Evolutionary conservation across 2,888 invertebrate species (phyloP), one percentile per base, ranked within the genome.

Genomic region (Plebejus melissa): DNA sequence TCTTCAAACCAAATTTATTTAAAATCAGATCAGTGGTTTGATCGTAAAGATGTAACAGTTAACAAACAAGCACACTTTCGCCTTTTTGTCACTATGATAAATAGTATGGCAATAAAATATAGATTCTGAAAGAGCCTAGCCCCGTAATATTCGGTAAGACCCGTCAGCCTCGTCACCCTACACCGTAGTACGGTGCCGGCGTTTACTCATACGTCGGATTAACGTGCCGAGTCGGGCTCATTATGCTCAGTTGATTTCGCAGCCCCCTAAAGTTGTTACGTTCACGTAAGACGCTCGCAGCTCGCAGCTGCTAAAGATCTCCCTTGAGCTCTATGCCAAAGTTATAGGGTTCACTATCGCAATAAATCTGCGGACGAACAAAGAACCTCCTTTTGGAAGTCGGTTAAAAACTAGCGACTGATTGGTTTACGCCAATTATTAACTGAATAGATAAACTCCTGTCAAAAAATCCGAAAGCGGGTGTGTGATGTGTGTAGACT

Each of bases 231-330:
- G 79, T 80, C 81, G 80, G 77, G 80, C 83, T 86, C 82, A 87
- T 87, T 86, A 86, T 84, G 78, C 83, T 82, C 82, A 79, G 81
- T 87, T 83, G 85, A 87, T 88, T 83, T 86, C 85, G 79, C 83
- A 83, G 79, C 80, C 76, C 79, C 81, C 82, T 81, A 77, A 79
- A 82, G 80, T 83, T 80, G 80, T 82, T 83, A 46, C 72, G n/a
- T 60, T 60, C 41, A 71, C 60, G 58, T 76, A 22, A 57, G 58
- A 57, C 74, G 69, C 74, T 28, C 71, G 70, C 70, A 54, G 70
- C 70, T 60, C 28, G 36, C 65, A 16, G 32, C 32, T 36, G 32
- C 5, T 36, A 32, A 3, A 28, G 28, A 11, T 13, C 3, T 13
- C 54, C 4, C 54, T 54, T 13, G 16, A 54, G 54, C 54, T 54